Evolutionary conservation across 2,888 invertebrate genomes (phyloP).

Genomic region (Parapristionchus giblindavisi): DNA sequence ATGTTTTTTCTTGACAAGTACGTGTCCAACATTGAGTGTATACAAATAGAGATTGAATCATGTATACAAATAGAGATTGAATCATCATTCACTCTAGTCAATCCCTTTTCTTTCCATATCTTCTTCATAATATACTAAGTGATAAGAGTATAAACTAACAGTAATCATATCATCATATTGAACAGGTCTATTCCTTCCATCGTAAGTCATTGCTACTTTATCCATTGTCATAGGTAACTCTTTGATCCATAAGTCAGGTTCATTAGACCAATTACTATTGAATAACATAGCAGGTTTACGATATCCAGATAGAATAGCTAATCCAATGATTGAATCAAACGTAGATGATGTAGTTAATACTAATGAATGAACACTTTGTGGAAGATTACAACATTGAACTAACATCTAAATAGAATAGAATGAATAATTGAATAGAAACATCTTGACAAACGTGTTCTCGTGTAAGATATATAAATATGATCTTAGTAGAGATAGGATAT

Average conservation of each 20-base stretch:
- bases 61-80: too few relatives aligned
- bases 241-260: slow-evolving; percentile 39
- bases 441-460: neutral
- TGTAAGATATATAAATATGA: slow-evolving; percentile 34
- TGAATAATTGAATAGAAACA: neutral
- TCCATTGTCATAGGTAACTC: slow-evolving; percentile 19
- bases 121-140: too few relatives aligned
- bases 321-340: slow-evolving; percentile 20
- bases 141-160: too few relatives aligned
- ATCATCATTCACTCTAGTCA: too few relatives aligned
- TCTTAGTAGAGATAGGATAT: neutral
- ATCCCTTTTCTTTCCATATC: too few relatives aligned
- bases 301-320: slow-evolving; percentile 21
- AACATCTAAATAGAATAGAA: neutral
- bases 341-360: slow-evolving; percentile 6
- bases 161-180: too few relatives aligned
- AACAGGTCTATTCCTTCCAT: too few relatives aligned
- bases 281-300: slow-evolving; percentile 19
- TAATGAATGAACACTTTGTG: slow-evolving; percentile 8
- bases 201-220: slow-evolving; percentile 20
- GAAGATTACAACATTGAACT: neutral
- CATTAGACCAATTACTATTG: slow-evolving; percentile 35
- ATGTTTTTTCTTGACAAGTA: too few relatives aligned
- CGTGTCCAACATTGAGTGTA: too few relatives aligned
- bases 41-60: too few relatives aligned